These are phyloP conservation scores for Gymnorhina tibicen DNA, from an alignment of 2,113 vertebrate genomes.

Conservation along the genomic window DNA sequence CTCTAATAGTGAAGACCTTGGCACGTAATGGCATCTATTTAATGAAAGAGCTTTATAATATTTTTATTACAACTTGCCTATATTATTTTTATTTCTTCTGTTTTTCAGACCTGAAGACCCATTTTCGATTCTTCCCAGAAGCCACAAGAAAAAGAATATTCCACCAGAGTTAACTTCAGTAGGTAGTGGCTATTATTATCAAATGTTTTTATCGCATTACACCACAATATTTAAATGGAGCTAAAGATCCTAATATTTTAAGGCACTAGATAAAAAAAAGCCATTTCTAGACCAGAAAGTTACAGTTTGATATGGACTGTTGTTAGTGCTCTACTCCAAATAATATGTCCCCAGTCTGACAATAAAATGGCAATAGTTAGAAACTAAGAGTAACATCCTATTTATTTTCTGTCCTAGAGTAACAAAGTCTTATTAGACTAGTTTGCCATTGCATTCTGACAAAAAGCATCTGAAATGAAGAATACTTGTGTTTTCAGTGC, in stretches of 20 bases:
- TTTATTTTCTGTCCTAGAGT: background rate
- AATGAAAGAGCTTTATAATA: background rate
- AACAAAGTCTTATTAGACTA: background rate
- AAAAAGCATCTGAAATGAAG: background rate
- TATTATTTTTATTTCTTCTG: background rate
- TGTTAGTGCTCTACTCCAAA: background rate
- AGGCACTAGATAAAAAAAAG: background rate
- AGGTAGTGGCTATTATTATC: background rate
- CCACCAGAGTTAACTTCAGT: background rate
- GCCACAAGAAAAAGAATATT: background rate
- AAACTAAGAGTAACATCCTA: background rate
- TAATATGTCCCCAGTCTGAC: background rate
- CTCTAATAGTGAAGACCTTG: background rate
- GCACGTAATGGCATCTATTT: background rate
- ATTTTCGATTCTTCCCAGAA: background rate
- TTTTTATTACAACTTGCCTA: background rate
- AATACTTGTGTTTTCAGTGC: background rate
- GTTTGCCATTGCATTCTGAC: background rate
- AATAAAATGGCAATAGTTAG: background rate
- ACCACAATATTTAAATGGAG: background rate
- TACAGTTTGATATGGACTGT: background rate
- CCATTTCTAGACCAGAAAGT: background rate
- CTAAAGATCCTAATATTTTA: background rate
- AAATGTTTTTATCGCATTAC: background rate
- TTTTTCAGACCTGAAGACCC: background rate